phyloP scores from a whole-genome alignment of 1,140 invertebrate species.

The Cydia pomonella region DNA sequence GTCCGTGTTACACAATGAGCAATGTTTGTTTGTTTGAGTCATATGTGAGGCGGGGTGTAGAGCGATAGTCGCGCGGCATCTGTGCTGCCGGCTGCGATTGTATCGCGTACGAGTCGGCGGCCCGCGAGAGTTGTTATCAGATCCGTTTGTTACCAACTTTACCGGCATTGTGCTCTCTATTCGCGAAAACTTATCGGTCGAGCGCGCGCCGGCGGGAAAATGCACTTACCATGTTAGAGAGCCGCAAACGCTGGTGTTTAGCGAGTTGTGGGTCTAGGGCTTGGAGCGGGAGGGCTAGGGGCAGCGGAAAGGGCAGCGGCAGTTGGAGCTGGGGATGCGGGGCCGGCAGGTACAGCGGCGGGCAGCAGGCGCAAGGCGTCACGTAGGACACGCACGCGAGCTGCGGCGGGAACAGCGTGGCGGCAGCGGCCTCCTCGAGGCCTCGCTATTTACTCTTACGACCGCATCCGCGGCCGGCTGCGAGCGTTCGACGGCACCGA shows the following conservation, averaged over 20 bases:
- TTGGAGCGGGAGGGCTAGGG: slow-evolving; percentile 69
- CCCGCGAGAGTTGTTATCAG: slow-evolving; percentile 62
- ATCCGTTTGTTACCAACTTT: slow-evolving; percentile 60
- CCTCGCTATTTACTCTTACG: slow-evolving; percentile 70
- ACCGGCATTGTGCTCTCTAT: slow-evolving; percentile 46
- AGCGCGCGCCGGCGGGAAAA: slow-evolving; percentile 47
- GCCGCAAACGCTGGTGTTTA: slow-evolving; percentile 79
- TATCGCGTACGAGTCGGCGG: slow-evolving; percentile 52
- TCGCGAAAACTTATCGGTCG: slow-evolving; percentile 53
- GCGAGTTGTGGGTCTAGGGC: slow-evolving; percentile 71
- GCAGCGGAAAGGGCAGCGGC: slow-evolving; percentile 68
- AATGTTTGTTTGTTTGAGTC: slow-evolving; percentile 58
- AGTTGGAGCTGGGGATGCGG: slow-evolving; percentile 65
- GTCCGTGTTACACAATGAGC: slow-evolving; percentile 44
- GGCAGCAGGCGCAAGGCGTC: slow-evolving; percentile 76
- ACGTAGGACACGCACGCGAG: slow-evolving; percentile 77
- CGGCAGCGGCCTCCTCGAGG: slow-evolving; percentile 77
- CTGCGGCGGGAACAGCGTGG: slow-evolving; percentile 79
- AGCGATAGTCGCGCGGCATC: slow-evolving; percentile 45
- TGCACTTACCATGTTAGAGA: slow-evolving; percentile 81
- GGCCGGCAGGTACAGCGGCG: slow-evolving; percentile 64
- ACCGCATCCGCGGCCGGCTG: slow-evolving; percentile 76
- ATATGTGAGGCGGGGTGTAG: slow-evolving; percentile 44
- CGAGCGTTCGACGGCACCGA: slow-evolving; percentile 61
- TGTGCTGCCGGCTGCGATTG: slow-evolving; percentile 48